Evolutionary conservation across 2,797 vertebrate species (phyloP).

Genomic region (Perodicticus potto): DNA sequence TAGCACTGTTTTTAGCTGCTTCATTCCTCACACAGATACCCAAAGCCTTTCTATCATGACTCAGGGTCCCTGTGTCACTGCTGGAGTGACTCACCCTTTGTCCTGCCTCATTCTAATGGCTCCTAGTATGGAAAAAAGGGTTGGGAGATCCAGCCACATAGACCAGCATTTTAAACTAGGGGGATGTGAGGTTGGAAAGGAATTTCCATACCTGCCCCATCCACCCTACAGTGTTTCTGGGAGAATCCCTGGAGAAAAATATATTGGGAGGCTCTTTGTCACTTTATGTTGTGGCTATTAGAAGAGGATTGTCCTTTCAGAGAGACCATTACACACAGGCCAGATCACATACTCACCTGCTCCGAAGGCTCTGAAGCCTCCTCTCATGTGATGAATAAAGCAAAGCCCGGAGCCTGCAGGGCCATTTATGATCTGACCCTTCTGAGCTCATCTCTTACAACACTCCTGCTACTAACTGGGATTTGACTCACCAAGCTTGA

Average conservation of each 20-base stretch:
- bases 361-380: not conserved
- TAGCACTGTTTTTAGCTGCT: not conserved
- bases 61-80: not conserved
- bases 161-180: not conserved
- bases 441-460: not conserved
- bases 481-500: not conserved
- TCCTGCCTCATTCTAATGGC: not conserved
- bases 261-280: not conserved
- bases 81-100: not conserved
- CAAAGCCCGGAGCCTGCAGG: not conserved
- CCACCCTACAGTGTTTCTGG: not conserved
- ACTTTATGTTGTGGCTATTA: not conserved
- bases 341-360: not conserved
- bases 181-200: not conserved
- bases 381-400: not conserved
- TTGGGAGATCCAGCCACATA: not conserved
- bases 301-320: not conserved
- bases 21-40: not conserved
- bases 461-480: not conserved
- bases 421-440: not conserved
- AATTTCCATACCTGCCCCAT: not conserved
- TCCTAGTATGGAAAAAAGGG: not conserved
- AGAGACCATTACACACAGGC: not conserved
- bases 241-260: not conserved
- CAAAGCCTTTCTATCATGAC: not conserved